Evolutionary conservation across 2,888 invertebrate species (phyloP).

Genomic region (Sussaba pulchella): DNA sequence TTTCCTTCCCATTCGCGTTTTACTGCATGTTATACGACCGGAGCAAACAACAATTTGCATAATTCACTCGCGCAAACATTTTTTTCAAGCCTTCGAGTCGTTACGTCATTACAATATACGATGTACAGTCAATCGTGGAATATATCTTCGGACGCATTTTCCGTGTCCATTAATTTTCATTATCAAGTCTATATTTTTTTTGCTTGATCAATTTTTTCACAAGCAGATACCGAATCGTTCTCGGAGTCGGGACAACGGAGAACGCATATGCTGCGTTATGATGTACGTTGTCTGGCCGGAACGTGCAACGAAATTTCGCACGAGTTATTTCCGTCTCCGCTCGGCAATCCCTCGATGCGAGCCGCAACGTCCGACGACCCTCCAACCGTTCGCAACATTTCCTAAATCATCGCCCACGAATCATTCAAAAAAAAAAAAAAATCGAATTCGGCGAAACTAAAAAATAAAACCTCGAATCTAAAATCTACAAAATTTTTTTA

Average conservation of each 20-base stretch:
- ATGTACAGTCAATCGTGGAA: neutral
- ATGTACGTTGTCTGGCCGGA: constrained; percentile 69
- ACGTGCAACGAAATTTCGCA: constrained; percentile 61
- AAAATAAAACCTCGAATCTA: too few species aligned
- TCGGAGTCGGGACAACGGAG: neutral
- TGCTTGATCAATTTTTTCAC: too few species aligned
- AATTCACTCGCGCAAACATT: constrained; percentile 35
- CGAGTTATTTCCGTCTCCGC: constrained; percentile 77
- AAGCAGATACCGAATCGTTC: too few species aligned
- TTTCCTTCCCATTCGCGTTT: neutral
- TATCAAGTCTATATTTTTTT: neutral
- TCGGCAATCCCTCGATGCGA: constrained; percentile 78
- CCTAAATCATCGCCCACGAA: constrained; percentile 5
- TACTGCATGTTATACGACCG: constrained; percentile 7
- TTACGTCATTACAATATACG: constrained; percentile 43
- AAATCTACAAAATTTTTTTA: too few species aligned
- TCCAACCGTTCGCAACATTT: constrained; percentile 54
- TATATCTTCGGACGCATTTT: neutral
- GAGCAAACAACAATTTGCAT: constrained; percentile 52
- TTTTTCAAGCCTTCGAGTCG: neutral
- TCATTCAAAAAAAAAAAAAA: constrained; percentile 2
- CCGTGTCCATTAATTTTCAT: neutral
- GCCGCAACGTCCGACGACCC: constrained; percentile 79
- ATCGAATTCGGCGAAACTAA: too few species aligned
- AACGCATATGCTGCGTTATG: constrained; percentile 69